Conservation (phyloP, 2,113 vertebrate species). For the Peucedramus taeniatus region DNA sequence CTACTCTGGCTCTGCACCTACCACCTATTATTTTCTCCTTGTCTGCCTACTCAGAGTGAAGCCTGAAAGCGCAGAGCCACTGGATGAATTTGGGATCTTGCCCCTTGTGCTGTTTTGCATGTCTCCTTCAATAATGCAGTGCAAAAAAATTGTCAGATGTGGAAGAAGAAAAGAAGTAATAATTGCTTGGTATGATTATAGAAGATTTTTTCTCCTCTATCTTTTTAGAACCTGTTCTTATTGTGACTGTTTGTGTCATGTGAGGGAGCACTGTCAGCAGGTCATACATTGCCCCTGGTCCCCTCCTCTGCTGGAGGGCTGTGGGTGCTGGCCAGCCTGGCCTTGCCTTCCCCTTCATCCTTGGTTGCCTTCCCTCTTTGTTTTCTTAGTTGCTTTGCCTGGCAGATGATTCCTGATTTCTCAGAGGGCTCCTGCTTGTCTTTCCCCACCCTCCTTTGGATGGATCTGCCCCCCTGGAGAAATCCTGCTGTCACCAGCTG, state of each 20-base stretch:
- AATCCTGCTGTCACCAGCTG: not conserved
- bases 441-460: fast-evolving
- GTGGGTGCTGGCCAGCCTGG: not conserved
- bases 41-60: not conserved
- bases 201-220: not conserved
- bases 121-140: not conserved
- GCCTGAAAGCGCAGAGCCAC: not conserved
- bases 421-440: not conserved
- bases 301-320: not conserved
- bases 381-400: not conserved
- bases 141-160: not conserved
- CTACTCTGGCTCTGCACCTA: not conserved
- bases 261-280: not conserved
- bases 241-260: not conserved
- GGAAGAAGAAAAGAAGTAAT: not conserved
- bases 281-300: fast-evolving
- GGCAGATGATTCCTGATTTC: not conserved
- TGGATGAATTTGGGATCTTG: not conserved
- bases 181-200: not conserved
- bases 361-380: not conserved
- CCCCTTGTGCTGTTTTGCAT: not conserved
- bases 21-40: not conserved
- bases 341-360: not conserved
- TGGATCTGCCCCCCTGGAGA: not conserved
- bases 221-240: not conserved